Base-by-base conservation (phyloP, 2,888 invertebrate species). In the Halictus quadricinctus region DNA sequence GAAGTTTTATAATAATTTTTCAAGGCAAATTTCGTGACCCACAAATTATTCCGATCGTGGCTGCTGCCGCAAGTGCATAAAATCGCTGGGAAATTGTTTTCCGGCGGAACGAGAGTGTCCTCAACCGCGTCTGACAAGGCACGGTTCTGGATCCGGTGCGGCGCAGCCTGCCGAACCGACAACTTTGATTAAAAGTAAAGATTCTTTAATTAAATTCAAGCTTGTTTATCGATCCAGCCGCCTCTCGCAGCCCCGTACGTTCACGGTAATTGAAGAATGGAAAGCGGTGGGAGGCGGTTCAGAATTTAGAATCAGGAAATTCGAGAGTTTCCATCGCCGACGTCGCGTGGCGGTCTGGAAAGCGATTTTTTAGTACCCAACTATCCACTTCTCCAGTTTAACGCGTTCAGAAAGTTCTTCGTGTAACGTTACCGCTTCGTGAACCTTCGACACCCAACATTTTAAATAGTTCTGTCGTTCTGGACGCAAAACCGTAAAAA, bases 101-200 rank as follows among this genome's bases (percentile, higher is more conserved):
- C 54, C 54, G 21, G 54, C 60, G 64, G 25, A 64, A 29, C 64
- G 64, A 15, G 54, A 46, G 12, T 4, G 29, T 29, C 29, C 64
- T 29, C 15, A 64, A 29, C 64, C 64, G 64, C 64, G 15, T 15
- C 83, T 43, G 82, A 83, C 83, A n/a, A 72, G 48, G 70, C 72
- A 72, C 83, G 82, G 64, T 54, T 54, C 46, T 29, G 54, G 25
- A 70, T 83, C 81, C 50, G 80, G 72, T 72, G 70, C 41, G 64
- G 72, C 46, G 4, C 64, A 21, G 72, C 72, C 76, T 73, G 79
- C 73, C 58, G 58, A 60, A 64, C 41, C 66, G 74, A n/a, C n/a
- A 73, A 73, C 58, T 64, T 66, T 66, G 82, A 76, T 76, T 46
- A 41, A 66, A 66, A 76, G 75, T 46, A 82, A 83, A 82, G 76